Evolutionary conservation across 2,888 invertebrate species (phyloP).

Genomic region (Patella ulyssiponensis): DNA sequence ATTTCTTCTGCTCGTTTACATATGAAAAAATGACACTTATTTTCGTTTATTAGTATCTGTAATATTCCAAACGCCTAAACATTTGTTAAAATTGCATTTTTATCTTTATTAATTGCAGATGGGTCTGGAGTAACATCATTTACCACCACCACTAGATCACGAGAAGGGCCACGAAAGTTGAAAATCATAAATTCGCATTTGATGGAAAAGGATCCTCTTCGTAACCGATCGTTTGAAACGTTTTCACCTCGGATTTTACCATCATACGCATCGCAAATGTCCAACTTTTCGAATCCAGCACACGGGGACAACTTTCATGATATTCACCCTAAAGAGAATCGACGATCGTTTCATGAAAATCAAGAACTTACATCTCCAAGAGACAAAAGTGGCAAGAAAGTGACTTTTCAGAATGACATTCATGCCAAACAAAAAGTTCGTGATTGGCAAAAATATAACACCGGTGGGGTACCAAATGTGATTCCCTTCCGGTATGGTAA

Average conservation of each 20-base stretch:
- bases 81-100: too few relatives aligned
- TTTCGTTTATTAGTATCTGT: too few relatives aligned
- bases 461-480: background rate
- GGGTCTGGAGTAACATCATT: background rate
- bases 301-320: background rate
- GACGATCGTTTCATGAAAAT: slow-evolving; percentile 1
- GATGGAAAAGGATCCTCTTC: background rate
- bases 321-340: background rate
- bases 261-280: background rate
- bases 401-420: background rate
- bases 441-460: background rate
- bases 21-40: too few relatives aligned
- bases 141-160: background rate
- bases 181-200: background rate
- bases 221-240: background rate
- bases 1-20: too few relatives aligned
- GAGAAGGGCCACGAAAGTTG: background rate
- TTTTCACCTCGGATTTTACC: slow-evolving; percentile 3
- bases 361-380: background rate
- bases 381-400: background rate
- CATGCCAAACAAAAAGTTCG: background rate
- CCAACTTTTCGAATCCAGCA: background rate
- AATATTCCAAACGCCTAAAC: too few relatives aligned
- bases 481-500: background rate
- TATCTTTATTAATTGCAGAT: background rate